phyloP scores from a whole-genome alignment of 2,113 vertebrate species.

The Budorcas taxicolor region DNA sequence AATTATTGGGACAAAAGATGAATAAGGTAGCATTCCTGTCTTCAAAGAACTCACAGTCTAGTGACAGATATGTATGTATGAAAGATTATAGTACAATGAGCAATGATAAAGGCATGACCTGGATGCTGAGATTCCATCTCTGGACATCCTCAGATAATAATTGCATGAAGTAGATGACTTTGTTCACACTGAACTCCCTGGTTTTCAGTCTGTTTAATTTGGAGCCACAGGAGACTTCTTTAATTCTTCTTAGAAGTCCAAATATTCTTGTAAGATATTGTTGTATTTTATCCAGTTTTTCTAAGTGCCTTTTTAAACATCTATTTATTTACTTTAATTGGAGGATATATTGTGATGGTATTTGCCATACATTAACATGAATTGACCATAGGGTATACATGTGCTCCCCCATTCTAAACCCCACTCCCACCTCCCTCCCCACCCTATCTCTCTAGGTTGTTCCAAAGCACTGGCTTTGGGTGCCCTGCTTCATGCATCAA shows the following conservation, averaged over 20 bases:
- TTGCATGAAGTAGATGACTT: neutral
- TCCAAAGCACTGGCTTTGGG: neutral
- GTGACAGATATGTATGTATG: too few relatives aligned
- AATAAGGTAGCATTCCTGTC: neutral
- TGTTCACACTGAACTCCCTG: neutral
- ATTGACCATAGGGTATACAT: neutral
- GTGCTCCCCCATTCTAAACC: neutral
- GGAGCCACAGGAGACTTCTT: neutral
- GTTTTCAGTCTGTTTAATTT: neutral
- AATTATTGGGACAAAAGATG: neutral
- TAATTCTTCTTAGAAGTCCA: neutral
- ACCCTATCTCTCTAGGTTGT: neutral
- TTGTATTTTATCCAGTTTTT: neutral
- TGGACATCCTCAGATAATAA: neutral
- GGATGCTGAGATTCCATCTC: neutral
- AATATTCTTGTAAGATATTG: neutral
- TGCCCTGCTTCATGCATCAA: neutral
- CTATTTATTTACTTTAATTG: neutral
- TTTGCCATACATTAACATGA: neutral
- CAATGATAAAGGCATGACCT: neutral
- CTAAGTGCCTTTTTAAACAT: neutral
- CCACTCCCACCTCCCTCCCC: neutral
- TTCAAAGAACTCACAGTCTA: neutral
- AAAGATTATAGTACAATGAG: neutral
- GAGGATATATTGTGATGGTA: neutral